Conservation (phyloP, 2,888 invertebrate genomes). For the Acanthosepion esculentum region DNA sequence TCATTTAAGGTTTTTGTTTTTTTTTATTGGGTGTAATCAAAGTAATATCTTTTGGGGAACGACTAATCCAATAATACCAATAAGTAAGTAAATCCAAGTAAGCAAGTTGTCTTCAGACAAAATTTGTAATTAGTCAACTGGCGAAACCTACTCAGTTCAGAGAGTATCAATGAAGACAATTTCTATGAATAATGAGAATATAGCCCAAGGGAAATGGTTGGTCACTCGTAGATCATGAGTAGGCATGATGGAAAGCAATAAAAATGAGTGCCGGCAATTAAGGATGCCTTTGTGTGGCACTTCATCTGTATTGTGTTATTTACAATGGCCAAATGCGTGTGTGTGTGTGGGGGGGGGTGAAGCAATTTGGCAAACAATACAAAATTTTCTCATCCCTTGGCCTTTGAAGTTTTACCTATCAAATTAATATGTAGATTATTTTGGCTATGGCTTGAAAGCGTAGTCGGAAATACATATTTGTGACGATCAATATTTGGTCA, state of each 20-base stretch:
- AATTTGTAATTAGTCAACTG: background rate
- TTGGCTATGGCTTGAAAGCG: background rate
- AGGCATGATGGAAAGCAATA: background rate
- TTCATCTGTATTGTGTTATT: background rate
- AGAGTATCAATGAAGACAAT: background rate
- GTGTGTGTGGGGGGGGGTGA: background rate
- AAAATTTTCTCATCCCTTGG: background rate
- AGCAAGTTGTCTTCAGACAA: background rate
- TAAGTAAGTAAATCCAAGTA: background rate
- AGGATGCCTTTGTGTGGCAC: background rate
- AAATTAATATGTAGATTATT: background rate
- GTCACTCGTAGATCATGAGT: background rate
- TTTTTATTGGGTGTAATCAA: background rate
- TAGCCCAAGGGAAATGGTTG: background rate
- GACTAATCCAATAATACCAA: background rate
- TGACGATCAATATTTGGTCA: background rate
- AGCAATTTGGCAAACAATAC: conserved; percentile 33
- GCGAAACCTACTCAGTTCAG: background rate
- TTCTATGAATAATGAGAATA: background rate
- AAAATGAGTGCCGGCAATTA: background rate
- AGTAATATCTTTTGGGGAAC: background rate
- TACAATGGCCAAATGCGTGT: background rate
- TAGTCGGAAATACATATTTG: background rate
- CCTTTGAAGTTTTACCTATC: conserved; percentile 22
- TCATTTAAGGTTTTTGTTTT: background rate